Conservation (phyloP, 53 echinoderm and acorn worm genomes). For the Paracentrotus lividus region DNA sequence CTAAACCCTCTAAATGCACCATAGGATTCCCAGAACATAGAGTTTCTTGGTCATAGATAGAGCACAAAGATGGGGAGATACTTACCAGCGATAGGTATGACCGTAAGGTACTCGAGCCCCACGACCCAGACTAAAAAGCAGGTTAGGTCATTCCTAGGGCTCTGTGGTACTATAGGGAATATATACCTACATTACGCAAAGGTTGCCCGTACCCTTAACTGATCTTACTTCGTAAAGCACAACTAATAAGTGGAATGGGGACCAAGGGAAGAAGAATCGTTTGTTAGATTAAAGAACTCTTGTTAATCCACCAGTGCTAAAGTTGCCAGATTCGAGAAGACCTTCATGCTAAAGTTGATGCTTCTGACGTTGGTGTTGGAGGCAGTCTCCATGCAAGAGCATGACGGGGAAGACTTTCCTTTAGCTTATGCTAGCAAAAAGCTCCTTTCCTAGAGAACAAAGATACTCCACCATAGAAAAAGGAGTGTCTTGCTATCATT, state of each 20-base stretch:
- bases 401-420: constrained; percentile 25
- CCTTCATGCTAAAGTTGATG: constrained; percentile 46
- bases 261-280: constrained; percentile 55
- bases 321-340: constrained; percentile 32
- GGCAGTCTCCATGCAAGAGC: constrained; percentile 38
- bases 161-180: constrained; percentile 75
- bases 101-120: neutral
- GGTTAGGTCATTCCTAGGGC: constrained; percentile 73
- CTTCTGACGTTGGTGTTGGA: constrained; percentile 15
- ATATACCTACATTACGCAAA: constrained; percentile 77
- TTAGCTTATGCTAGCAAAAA: constrained; percentile 27
- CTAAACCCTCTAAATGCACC: constrained; percentile 74
- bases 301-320: constrained; percentile 17
- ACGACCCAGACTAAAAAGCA: constrained; percentile 75
- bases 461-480: constrained; percentile 34
- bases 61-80: constrained; percentile 69
- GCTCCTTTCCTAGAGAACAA: neutral
- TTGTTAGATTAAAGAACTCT: constrained; percentile 45
- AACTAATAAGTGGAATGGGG: constrained; percentile 75
- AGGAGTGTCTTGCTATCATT: constrained; percentile 46
- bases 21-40: constrained; percentile 68
- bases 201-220: constrained; percentile 74
- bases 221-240: constrained; percentile 64
- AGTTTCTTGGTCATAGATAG: constrained; percentile 78
- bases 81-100: constrained; percentile 33